Base-by-base conservation (phyloP, 2,113 vertebrate genomes). In the Zapornia atra region DNA sequence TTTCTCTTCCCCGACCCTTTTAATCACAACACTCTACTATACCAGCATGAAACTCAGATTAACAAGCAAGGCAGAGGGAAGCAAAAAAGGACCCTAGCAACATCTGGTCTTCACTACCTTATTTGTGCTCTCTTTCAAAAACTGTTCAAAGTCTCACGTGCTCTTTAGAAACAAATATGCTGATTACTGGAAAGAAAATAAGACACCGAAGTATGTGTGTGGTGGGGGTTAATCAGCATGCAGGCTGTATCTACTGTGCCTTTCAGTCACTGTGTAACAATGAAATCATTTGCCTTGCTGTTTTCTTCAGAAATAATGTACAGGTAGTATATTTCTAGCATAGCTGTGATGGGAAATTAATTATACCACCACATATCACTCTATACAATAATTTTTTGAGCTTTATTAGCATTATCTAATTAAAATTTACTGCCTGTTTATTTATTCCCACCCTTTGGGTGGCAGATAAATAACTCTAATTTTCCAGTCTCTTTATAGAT, bases 191-290 rank as follows among this genome's bases (percentile, higher is more conserved):
- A 81, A 78, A 89, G 19, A 29, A 82, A 53, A 12, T 46, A 40
- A 42, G 61, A 87, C 72, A 78, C 38, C n/a, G 36, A 88, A 72
- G 29, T 57, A 22, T 14, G 16, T 5, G 36, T 4, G 16, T 48
- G 48, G 20, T 10, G 48, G 21, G 20, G 48, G 48, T 64, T 80
- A 80, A 90, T 86, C 86, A 91, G 57, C 48, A 69, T 34, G 24
- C 25, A 72, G 40, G 51, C 42, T 76, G 28, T 63, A 83, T 28
- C 75, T 29, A 3, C 33, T 66, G n/a, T 80, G 44, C 38, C 44
- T 95, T 94, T 88, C 80, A 94, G 75, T 87, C 75, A 51, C 56
- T 90, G 73, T 61, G 46, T 81, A 81, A 86, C 2, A 59, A n/a
- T 82, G 21, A 84, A 73, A 91, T 51, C 13, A 19, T 75, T 91